These are phyloP conservation scores for Ctenopoma kingsleyae DNA, from an alignment of 2,797 vertebrate genomes.

Conservation along the genomic window DNA sequence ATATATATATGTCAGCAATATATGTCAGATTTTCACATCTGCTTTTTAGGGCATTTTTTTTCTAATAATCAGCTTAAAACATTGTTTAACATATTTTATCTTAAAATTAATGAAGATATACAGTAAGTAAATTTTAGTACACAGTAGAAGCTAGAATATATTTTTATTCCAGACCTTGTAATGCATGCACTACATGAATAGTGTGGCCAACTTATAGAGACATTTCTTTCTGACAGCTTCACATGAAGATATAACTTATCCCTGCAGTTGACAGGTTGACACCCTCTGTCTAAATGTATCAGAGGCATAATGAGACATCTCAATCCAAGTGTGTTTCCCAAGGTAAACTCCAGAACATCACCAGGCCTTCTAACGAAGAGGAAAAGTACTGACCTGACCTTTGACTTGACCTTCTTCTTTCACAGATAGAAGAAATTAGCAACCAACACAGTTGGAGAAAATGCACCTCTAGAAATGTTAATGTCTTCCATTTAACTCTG, in stretches of 20 bases:
- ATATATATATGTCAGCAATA: background rate
- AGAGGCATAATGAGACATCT: slow-evolving; percentile 68
- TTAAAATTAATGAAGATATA: background rate
- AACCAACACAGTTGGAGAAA: slow-evolving; percentile 31
- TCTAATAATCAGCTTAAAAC: background rate
- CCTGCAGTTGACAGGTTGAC: slow-evolving; percentile 59
- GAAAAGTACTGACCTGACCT: slow-evolving; percentile 70
- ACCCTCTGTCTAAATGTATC: slow-evolving; percentile 73
- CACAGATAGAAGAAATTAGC: slow-evolving; percentile 54
- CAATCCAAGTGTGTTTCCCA: slow-evolving; percentile 57
- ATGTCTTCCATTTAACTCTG: slow-evolving; percentile 54
- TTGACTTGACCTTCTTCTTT: slow-evolving; percentile 65
- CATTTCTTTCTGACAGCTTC: slow-evolving; percentile 43
- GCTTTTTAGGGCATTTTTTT: background rate
- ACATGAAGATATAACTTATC: slow-evolving; percentile 60
- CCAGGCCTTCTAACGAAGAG: slow-evolving; percentile 46
- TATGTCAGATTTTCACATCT: slow-evolving; percentile 2
- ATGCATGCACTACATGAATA: background rate
- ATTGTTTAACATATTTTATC: background rate
- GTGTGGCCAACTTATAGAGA: background rate
- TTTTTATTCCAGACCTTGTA: background rate
- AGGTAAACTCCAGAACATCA: slow-evolving; percentile 66
- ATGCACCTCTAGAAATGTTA: slow-evolving; percentile 36
- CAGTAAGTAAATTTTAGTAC: background rate
- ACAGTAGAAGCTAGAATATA: background rate